These are phyloP conservation scores for Rutilus rutilus DNA, from an alignment of 2,113 vertebrate species.

Conservation along the genomic window DNA sequence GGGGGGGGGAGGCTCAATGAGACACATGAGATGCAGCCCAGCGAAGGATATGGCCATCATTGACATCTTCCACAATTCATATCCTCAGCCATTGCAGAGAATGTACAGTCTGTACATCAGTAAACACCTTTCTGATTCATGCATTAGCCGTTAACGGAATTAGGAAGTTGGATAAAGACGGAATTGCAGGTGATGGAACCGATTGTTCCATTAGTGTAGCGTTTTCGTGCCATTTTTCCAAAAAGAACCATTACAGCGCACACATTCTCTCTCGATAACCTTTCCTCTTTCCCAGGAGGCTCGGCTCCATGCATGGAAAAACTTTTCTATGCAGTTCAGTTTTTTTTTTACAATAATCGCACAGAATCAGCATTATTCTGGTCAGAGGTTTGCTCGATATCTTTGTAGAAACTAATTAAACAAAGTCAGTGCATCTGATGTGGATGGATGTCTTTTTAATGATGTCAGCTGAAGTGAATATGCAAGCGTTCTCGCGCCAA, in stretches of 20 bases:
- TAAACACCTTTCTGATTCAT: constrained; percentile 36
- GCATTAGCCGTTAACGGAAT: constrained; percentile 37
- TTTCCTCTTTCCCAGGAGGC: constrained; percentile 19
- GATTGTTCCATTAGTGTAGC: constrained; percentile 6
- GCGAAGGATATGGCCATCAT: constrained; percentile 47
- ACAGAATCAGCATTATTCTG: constrained; percentile 69
- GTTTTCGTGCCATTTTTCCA: constrained; percentile 28
- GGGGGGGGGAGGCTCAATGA: constrained; percentile 51
- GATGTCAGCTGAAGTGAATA: constrained; percentile 83
- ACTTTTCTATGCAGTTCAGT: constrained; percentile 44
- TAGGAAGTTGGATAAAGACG: constrained; percentile 15
- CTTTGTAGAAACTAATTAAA: constrained; percentile 92
- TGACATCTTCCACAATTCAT: constrained; percentile 47
- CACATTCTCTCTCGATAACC: constrained; percentile 25
- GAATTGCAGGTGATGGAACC: not conserved
- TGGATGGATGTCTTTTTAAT: constrained; percentile 91
- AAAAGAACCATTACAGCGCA: constrained; percentile 19
- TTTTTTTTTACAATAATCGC: constrained; percentile 67
- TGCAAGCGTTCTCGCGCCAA: constrained; percentile 72
- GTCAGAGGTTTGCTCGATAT: constrained; percentile 81
- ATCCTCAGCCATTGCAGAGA: not conserved
- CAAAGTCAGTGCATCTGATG: constrained; percentile 74
- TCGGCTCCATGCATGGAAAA: constrained; percentile 19
- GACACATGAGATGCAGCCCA: constrained; percentile 53
- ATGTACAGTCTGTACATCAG: constrained; percentile 14